Conservation (phyloP, 2,113 vertebrate species). For the zebrafish (Danio rerio) region GRCz12tu NC_133193.1:19749501-19750000, state of each 20-base stretch:
- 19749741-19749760: background rate
- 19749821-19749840: no score
- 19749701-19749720: conserved; percentile 9
- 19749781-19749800: no score
- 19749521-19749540: conserved; percentile 33
- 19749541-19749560: conserved; percentile 53
- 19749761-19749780: no score
- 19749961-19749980: no score
- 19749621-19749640: conserved; percentile 24
- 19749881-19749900: no score
- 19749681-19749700: conserved; percentile 29
- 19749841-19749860: no score
- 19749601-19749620: conserved; percentile 47
- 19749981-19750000: no score
- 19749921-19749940: no score
- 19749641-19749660: background rate
- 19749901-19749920: no score
- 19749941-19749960: no score
- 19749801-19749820: no score
- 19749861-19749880: no score
- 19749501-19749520: conserved; percentile 29
- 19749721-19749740: conserved; percentile 1
- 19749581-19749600: conserved; percentile 27
- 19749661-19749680: conserved; percentile 22
- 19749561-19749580: conserved; percentile 17